Evolutionary conservation across 37 sponge, comb jelly and placozoan species (phyloP), one percentile per base, ranked within the genome.

Genomic region (Aplysina aerophoba): DNA sequence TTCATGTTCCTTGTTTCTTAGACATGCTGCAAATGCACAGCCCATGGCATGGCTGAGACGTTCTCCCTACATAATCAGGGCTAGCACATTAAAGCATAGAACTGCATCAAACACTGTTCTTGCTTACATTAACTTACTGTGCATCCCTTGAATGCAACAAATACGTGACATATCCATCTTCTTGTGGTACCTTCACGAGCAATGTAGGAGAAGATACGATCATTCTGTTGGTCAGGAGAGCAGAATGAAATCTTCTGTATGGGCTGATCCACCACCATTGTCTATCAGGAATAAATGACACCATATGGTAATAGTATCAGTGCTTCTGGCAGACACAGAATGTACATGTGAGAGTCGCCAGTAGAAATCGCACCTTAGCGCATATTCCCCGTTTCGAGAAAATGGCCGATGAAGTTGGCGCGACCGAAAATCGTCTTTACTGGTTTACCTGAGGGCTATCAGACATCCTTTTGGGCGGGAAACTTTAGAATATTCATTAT

Each of bases 181-280:
- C 62, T 37, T 14, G 87, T 78, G 57, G 61, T 55, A 15, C 87
- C 87, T 1, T 90, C 91, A 59, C 91, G 38, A 62, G 85, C 66
- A 63, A 90, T 90, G 81, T 90, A 90, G 0, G 91, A 87, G 73
- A 90, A 90, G 16, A 90, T 82, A 17, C 87, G 33, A 36, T 69
- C 78, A 56, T 90, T 83, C 50, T 57, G 40, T 15, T 87, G 83
- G 72, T 83, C 78, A 20, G 91, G 87, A 14, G 87, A 83, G 50
- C 91, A 90, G 72, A 90, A 90, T 8, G 91, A 90, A 24, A 90
- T 83, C 81, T 90, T 90, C 31, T 90, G 82, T 19, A 90, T 87
- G 0, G 91, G 82, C 73, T 90, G 91, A 55, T 90, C 87, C 16
- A 87, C 30, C 27, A 81, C 64, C 35, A 90, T 44, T 1, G 73